Conservation (phyloP, 2,797 vertebrate genomes). For the Gymnothorax javanicus region DNA sequence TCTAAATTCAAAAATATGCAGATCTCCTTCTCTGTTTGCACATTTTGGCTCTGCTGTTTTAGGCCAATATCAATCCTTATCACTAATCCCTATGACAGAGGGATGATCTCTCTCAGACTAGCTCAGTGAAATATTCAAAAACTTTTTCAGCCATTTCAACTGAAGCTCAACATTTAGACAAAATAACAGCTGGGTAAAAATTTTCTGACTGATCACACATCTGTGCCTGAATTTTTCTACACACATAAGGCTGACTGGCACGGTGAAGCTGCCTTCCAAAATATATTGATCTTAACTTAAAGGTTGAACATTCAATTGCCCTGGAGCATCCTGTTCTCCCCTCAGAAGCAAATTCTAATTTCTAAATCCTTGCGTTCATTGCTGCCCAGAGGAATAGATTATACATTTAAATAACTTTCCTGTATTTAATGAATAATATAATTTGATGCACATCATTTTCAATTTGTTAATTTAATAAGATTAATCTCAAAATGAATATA, state of each 20-base stretch:
- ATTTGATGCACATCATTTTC: not conserved
- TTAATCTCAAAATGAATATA: not conserved
- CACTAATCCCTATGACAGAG: conserved; percentile 5
- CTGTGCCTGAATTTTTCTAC: not conserved
- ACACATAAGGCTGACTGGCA: not conserved
- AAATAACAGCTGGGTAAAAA: not conserved
- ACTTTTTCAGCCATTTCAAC: not conserved
- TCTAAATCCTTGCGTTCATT: not conserved
- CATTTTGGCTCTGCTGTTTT: conserved; percentile 7
- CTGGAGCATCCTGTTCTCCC: not conserved
- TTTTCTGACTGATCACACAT: not conserved
- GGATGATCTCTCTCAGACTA: conserved; percentile 4
- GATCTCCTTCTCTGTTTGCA: conserved; percentile 7
- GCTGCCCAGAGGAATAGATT: not conserved
- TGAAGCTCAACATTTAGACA: not conserved
- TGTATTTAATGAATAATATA: not conserved
- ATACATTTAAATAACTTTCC: not conserved
- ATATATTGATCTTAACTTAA: not conserved
- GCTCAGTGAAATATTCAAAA: not conserved
- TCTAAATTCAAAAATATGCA: conserved; percentile 18
- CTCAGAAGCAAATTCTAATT: not conserved
- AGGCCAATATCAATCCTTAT: not conserved
- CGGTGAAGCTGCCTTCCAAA: not conserved
- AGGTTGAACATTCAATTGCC: not conserved
- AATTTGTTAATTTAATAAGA: not conserved